Conservation (phyloP, 2,888 invertebrate species). For the Pandemis corylana region DNA sequence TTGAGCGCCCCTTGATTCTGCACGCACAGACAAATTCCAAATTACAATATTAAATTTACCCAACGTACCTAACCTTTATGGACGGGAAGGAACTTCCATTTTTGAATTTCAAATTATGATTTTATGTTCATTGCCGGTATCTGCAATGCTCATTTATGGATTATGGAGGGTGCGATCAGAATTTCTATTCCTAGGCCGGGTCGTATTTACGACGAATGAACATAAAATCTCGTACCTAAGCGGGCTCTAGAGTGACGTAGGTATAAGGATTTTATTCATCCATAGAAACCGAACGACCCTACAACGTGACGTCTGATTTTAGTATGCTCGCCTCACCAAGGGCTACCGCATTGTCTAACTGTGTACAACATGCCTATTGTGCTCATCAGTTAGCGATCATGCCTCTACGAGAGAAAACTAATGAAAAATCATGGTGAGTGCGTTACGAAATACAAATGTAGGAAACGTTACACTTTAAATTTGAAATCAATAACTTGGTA, state of each 20-base stretch:
- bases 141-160: constrained; percentile 9
- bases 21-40: constrained; percentile 12
- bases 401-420: neutral
- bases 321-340: neutral
- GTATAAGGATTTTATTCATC: constrained; percentile 20
- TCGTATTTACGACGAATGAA: constrained; percentile 29
- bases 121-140: constrained; percentile 18
- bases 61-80: constrained; percentile 26
- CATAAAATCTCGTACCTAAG: constrained; percentile 22
- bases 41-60: constrained; percentile 28
- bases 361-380: neutral
- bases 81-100: constrained; percentile 1
- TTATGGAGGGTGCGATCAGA: constrained; percentile 2
- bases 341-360: neutral
- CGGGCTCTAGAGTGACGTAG: constrained; percentile 12
- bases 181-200: constrained; percentile 15
- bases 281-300: constrained; percentile 19
- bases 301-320: constrained; percentile 19
- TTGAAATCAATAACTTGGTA: too few relatives aligned
- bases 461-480: neutral
- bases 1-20: constrained; percentile 15
- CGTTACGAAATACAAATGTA: neutral
- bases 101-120: constrained; percentile 25
- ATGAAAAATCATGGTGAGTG: neutral
- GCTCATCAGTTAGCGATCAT: neutral